Percentiles rank a stretch among this genome's conserved stretches.
Conservation (phyloP, 2,888 invertebrate species). For the Eilema sororculum region DNA sequence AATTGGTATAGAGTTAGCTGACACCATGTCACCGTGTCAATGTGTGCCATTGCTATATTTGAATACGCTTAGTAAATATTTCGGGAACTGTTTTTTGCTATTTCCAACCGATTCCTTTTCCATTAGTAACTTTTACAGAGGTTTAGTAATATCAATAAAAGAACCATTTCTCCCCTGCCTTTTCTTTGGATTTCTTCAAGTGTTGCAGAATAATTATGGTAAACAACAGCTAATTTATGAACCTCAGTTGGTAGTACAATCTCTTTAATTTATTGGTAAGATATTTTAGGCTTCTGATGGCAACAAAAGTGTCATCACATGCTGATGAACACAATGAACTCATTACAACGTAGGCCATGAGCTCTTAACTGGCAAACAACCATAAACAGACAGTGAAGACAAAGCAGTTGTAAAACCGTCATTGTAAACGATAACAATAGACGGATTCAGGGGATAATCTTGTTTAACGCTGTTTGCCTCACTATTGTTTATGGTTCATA, state of each 20-base stretch:
- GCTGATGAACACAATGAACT: slow-evolving; percentile 5
- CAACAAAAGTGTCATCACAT: slow-evolving; percentile 5
- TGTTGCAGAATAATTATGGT: too few relatives aligned
- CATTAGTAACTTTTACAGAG: too few relatives aligned
- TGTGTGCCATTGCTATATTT: too few relatives aligned
- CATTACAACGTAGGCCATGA: slow-evolving; percentile 16
- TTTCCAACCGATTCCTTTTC: too few relatives aligned
- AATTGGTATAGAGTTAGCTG: too few relatives aligned
- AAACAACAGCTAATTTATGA: neutral
- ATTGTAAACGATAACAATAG: slow-evolving; percentile 57
- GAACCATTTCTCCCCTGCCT: too few relatives aligned
- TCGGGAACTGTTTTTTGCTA: too few relatives aligned
- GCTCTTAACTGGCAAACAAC: slow-evolving; percentile 39
- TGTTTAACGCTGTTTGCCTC: slow-evolving; percentile 38
- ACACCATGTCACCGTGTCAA: too few relatives aligned
- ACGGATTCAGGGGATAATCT: slow-evolving; percentile 55
- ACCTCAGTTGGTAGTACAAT: neutral
- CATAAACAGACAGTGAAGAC: slow-evolving; percentile 42
- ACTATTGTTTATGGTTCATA: slow-evolving; percentile 27
- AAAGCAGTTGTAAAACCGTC: slow-evolving; percentile 50
- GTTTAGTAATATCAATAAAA: too few relatives aligned
- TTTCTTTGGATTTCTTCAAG: too few relatives aligned
- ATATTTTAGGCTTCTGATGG: neutral
- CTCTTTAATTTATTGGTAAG: neutral
- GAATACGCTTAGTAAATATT: too few relatives aligned